A percentile compares a stretch with the other conserved stretches of the same genome.
Evolutionary conservation across 2,113 vertebrate genomes (phyloP).

Genomic region (Tamias sibiricus): DNA sequence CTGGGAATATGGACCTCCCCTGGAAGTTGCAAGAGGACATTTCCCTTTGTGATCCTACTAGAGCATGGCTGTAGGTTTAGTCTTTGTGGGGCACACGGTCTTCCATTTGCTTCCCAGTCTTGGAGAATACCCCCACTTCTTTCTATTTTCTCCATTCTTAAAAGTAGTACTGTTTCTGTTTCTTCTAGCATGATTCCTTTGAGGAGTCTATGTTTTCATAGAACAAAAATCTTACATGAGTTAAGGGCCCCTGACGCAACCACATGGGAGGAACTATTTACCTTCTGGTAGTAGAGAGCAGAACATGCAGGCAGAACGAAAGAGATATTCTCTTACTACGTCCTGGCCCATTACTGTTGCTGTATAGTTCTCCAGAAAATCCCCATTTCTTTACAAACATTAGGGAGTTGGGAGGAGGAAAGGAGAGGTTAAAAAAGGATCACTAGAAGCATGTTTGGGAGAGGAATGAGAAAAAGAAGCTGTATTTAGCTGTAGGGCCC

Average conservation of each 20-base stretch:
- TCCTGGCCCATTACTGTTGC: background rate
- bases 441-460: background rate
- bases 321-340: background rate
- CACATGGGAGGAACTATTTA: background rate
- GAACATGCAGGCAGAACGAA: background rate
- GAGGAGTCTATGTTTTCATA: background rate
- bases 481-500: background rate
- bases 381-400: background rate
- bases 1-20: background rate
- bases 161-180: background rate
- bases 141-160: background rate
- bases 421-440: background rate
- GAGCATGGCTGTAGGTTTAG: background rate
- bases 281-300: background rate
- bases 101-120: background rate
- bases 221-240: background rate
- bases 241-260: background rate
- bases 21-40: background rate
- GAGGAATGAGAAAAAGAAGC: background rate
- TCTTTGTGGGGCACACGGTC: background rate
- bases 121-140: background rate
- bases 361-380: background rate
- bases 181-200: background rate
- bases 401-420: background rate
- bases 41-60: background rate